Base-by-base conservation (phyloP, 2,797 vertebrate species). In the Malurus splendens region DNA sequence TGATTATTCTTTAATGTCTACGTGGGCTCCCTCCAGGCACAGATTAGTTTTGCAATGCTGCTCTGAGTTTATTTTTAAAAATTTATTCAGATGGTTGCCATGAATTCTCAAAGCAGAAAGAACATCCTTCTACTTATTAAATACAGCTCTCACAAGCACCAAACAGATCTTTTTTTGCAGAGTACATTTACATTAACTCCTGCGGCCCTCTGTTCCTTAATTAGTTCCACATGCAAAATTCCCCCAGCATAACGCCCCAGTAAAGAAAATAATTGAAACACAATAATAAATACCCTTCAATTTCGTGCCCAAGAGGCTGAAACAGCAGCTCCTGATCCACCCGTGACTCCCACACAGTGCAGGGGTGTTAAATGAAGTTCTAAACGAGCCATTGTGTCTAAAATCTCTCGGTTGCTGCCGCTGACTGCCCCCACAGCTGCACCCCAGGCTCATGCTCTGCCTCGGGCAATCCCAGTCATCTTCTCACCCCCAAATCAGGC, bases 51-150 rank as follows among this genome's bases (percentile, higher is more conserved):
- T 61, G 75, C 52, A 30, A 38, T 5, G 57, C 75, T 79, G 78
- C 81, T 91, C 61, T 2, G 25, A 19, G 73, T 44, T 94, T 93
- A 91, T 89, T 94, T 94, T 59, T 45, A 82, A 91, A 59, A 56
- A 67, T 14, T 41, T 87, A 32, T 90, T 94, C 91, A 90, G 59
- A 74, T 36, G 66, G 90, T 85, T 94, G 82, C 90, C 55, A 90
- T 70, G 95, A 93, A 85, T 83, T 90, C 84, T 72, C 84, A n/a
- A 52, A 66, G 73, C 89, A 54, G 64, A 72, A 66, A 50, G 86
- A 91, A 90, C 71, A 86, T 70, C 80, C 41, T 87, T 73, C 61
- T 42, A 22, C 61, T 82, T 64, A 85, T 64, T 86, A 79, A 76
- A 61, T 0, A 10, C 75, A 76, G 83, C 78, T 73, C 71, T 50